Evolutionary conservation across 2,113 vertebrate species (phyloP).

Genomic region (Psilopsiagon aurifrons): DNA sequence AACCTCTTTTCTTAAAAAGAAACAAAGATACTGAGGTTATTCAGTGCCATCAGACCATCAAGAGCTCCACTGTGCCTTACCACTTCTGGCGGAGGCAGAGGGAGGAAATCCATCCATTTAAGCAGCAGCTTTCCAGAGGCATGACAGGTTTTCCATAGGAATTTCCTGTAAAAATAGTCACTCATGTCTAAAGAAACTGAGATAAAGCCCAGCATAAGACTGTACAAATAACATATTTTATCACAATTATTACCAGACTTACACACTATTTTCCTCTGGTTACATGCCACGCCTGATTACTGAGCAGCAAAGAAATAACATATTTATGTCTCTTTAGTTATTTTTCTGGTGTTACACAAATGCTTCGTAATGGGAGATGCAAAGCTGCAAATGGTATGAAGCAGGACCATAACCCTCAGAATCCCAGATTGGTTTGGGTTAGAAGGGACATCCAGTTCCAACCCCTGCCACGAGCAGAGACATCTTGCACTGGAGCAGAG

Average conservation of each 20-base stretch:
- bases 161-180: background rate
- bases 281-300: background rate
- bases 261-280: background rate
- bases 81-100: background rate
- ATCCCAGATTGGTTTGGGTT: background rate
- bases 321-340: background rate
- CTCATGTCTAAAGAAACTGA: background rate
- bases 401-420: background rate
- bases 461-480: accelerated
- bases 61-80: background rate
- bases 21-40: no score
- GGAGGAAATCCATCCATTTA: no score
- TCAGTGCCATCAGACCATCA: background rate
- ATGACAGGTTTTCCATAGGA: accelerated
- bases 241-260: background rate
- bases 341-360: background rate
- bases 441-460: background rate
- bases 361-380: no score
- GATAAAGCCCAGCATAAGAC: background rate
- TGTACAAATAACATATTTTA: background rate
- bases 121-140: background rate
- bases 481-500: background rate
- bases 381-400: background rate
- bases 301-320: background rate
- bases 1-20: background rate